Percentiles rank a stretch among this genome's conserved stretches.
phyloP scores from a whole-genome alignment of 1,140 invertebrate species.

The Zeugodacus cucurbitae region DNA sequence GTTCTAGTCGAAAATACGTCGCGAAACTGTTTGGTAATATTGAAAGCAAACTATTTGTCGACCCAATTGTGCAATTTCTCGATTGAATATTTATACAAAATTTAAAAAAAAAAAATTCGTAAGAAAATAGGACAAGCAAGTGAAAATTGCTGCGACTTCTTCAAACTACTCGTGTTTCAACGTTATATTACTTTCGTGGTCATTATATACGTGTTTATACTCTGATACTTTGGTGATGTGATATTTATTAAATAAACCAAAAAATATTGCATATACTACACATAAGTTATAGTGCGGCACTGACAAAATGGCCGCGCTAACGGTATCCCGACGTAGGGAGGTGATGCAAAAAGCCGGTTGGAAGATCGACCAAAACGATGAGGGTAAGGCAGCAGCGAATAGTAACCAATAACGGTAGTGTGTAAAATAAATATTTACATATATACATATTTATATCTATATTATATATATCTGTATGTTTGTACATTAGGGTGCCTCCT shows the following conservation, averaged over 20 bases:
- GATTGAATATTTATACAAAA: background rate
- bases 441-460: background rate
- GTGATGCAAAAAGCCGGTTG: slow-evolving; percentile 68
- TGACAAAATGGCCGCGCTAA: slow-evolving; percentile 40
- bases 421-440: background rate
- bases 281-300: background rate
- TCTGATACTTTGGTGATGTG: background rate
- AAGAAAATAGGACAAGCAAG: background rate
- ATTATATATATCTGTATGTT: too few species aligned
- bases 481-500: background rate
- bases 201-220: background rate
- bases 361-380: slow-evolving; percentile 71
- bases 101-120: background rate
- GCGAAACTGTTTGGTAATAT: slow-evolving; percentile 18
- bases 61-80: background rate
- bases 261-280: background rate
- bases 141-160: background rate
- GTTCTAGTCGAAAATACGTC: slow-evolving; percentile 15
- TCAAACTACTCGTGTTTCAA: too few species aligned
- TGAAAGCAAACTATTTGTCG: background rate
- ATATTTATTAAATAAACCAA: background rate
- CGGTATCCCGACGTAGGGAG: slow-evolving; percentile 46
- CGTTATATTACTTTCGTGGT: background rate
- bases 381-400: slow-evolving; percentile 67
- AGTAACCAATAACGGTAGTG: background rate